Evolutionary conservation across 2,888 invertebrate species (phyloP).

Genomic region (Siphlonurus alternatus): DNA sequence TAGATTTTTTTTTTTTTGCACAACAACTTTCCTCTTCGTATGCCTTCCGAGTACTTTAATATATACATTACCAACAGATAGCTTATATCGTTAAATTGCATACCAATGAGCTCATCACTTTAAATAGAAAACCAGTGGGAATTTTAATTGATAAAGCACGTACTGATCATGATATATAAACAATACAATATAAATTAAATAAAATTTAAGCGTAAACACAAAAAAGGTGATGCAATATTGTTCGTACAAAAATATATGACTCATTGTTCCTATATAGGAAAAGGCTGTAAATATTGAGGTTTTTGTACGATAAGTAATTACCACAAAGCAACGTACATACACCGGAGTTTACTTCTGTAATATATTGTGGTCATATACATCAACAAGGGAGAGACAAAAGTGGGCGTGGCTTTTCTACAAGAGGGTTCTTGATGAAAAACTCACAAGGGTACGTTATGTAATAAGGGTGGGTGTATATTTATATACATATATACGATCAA

Average conservation of each 20-base stretch:
- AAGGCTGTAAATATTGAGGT: not conserved
- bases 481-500: too few species aligned
- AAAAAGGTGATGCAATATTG: not conserved
- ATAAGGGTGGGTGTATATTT: not conserved
- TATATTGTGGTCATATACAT: not conserved
- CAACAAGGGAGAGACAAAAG: not conserved
- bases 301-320: not conserved
- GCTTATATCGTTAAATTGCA: too few species aligned
- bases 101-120: not conserved
- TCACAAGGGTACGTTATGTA: not conserved
- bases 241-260: not conserved
- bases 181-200: too few species aligned
- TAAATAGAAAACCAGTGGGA: too few species aligned
- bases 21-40: too few species aligned
- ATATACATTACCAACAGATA: too few species aligned
- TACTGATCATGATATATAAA: too few species aligned
- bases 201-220: too few species aligned
- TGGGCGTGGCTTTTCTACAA: not conserved
- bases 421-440: not conserved
- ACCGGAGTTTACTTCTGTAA: not conserved
- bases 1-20: not conserved
- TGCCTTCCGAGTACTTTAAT: too few species aligned
- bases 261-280: not conserved
- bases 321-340: not conserved
- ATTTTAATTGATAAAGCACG: too few species aligned